Base-by-base conservation (phyloP, 2,888 invertebrate genomes). In the Lymantria monacha region DNA sequence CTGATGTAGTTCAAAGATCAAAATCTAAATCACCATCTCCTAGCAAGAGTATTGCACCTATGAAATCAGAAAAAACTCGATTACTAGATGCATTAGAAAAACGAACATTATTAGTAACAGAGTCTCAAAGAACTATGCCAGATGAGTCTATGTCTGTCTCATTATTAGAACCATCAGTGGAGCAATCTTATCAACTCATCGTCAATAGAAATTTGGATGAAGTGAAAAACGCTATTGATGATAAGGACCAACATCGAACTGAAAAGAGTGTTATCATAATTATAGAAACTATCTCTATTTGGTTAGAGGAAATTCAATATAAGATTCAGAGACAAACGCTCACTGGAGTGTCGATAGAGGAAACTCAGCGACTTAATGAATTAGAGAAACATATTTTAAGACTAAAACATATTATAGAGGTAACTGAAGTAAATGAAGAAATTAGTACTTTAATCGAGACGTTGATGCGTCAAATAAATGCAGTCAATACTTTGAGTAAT, bases 301-400 rank as follows among this genome's bases (percentile, higher is more conserved):
- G 97, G 96, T 79, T 97, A 42, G 96, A 97, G 85, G 96, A 95
- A 30, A 96, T 97, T 53, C 96, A 96, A 75, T 96, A 96, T 64
- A 93, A 94, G 67, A 95, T 96, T 44, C 95, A 87, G 53, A 79
- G 72, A 65, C 77, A 85, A 55, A 82, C 83, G 49, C 56, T 78
- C 8, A 66, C 76, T 42, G 81, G 82, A 42, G 58, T 62, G 58
- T 51, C 75, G 11, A 61, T 65, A 5, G 73, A 85, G 61, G 83
- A 87, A 59, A 72, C 71, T 38, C 80, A 83, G 65, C 77, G 82
- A 9, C 62, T 91, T 0, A 77, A 77, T 44, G 66, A 72, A 42
- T 61, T 94, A n/a, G 91, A 93, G 66, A 92, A 92, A 57, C 91
- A 93, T 57, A 81, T 95, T 7, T 80, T 91, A 58, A 91, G 93